Percentiles rank a stretch among this genome's conserved stretches.
Conservation (phyloP, 2,888 invertebrate genomes). For the Pseudoips prasinana region DNA sequence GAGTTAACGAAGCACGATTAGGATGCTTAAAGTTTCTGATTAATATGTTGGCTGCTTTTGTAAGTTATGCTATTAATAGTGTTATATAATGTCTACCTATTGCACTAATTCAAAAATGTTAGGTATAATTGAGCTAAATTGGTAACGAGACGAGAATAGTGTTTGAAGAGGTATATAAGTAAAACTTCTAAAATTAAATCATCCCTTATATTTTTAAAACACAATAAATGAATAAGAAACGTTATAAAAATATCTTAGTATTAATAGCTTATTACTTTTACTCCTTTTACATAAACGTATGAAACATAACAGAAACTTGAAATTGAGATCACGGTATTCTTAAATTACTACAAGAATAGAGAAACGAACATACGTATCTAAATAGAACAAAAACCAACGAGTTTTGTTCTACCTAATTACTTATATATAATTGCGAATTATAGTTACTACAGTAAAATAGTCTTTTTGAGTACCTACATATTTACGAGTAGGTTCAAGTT, state of each 20-base stretch:
- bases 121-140: slow-evolving; percentile 1
- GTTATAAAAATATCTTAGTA: slow-evolving; percentile 1
- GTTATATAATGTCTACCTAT: not conserved
- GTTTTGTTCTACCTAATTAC: slow-evolving; percentile 1
- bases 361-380: slow-evolving; percentile 1
- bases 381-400: slow-evolving; percentile 1
- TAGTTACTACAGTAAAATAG: slow-evolving; percentile 1
- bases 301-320: slow-evolving; percentile 1
- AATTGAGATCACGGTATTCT: slow-evolving; percentile 1
- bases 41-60: not conserved
- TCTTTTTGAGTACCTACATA: not conserved
- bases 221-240: slow-evolving; percentile 2
- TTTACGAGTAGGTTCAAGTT: not conserved
- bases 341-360: slow-evolving; percentile 2
- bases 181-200: slow-evolving; percentile 2
- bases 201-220: slow-evolving; percentile 1
- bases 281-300: slow-evolving; percentile 1
- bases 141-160: slow-evolving; percentile 1
- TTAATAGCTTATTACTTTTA: slow-evolving; percentile 1
- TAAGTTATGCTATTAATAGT: not conserved
- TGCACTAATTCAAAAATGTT: not conserved
- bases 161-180: slow-evolving; percentile 1
- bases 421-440: slow-evolving; percentile 1
- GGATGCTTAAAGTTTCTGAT: not conserved
- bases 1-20: not conserved